These are phyloP conservation scores for Helicoverpa zea DNA, from an alignment of 1,140 invertebrate species.

Conservation along the genomic window DNA sequence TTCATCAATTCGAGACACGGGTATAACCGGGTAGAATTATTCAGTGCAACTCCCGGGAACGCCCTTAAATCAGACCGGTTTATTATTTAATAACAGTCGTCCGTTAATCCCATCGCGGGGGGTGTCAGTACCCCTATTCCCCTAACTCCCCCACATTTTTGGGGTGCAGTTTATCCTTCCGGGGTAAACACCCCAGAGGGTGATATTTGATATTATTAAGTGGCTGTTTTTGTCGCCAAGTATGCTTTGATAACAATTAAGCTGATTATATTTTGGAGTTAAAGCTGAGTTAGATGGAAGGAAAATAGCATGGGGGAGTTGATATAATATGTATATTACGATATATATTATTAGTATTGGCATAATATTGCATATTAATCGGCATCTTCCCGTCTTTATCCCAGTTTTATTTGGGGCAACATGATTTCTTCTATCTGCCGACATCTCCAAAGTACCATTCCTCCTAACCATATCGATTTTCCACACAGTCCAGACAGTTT, in stretches of 20 bases:
- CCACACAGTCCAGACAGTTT: too few species aligned
- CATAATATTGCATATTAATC: too few species aligned
- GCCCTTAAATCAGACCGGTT: slow-evolving; percentile 11
- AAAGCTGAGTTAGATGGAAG: background rate
- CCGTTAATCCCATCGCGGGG: slow-evolving; percentile 15
- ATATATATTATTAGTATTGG: too few species aligned
- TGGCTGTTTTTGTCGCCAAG: slow-evolving; percentile 7
- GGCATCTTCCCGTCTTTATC: too few species aligned
- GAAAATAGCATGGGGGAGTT: background rate
- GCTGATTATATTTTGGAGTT: background rate
- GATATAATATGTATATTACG: too few species aligned
- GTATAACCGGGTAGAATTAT: slow-evolving; percentile 1
- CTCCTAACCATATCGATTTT: too few species aligned
- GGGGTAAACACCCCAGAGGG: background rate
- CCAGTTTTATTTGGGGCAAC: too few species aligned
- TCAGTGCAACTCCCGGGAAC: background rate
- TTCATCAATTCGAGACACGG: slow-evolving; percentile 5
- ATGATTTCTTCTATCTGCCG: too few species aligned
- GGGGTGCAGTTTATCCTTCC: background rate
- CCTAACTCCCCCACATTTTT: background rate
- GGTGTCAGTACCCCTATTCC: background rate
- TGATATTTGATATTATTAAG: slow-evolving; percentile 18
- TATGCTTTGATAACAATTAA: background rate
- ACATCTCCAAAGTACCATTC: too few species aligned
- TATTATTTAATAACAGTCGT: slow-evolving; percentile 19